Conservation (phyloP, 2,797 vertebrate genomes). For the Apodemus agrarius region DNA sequence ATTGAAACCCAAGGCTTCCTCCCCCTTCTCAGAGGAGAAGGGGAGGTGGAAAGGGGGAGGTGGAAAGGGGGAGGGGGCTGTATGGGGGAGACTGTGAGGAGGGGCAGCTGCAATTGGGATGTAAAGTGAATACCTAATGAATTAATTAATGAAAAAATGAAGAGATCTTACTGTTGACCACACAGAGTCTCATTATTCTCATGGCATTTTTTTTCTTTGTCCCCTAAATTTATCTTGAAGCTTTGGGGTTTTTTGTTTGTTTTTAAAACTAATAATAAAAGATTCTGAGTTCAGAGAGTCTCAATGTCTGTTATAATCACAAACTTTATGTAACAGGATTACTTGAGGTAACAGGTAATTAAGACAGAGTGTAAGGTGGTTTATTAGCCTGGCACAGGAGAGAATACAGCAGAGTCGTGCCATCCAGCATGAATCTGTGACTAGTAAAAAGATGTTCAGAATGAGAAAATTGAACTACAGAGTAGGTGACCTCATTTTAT, state of each 20-base stretch:
- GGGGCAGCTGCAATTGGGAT: background rate
- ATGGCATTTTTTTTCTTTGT: background rate
- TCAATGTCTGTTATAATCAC: conserved; percentile 35
- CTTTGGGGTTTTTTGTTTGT: no score
- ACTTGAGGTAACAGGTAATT: conserved; percentile 47
- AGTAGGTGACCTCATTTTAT: conserved; percentile 70
- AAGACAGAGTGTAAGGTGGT: conserved; percentile 43
- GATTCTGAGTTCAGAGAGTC: conserved; percentile 13
- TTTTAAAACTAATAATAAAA: background rate
- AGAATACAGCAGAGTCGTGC: background rate
- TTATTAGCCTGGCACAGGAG: conserved; percentile 28
- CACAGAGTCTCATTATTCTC: background rate
- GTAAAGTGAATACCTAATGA: background rate
- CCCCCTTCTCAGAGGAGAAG: background rate
- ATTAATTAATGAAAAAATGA: background rate
- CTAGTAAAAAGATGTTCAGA: conserved; percentile 24
- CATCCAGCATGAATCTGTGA: background rate
- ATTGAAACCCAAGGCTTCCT: background rate
- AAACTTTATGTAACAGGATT: conserved; percentile 50
- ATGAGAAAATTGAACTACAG: conserved; percentile 26
- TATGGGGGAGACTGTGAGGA: background rate
- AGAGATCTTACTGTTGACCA: background rate
- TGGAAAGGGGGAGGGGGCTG: background rate
- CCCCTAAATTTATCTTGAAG: conserved; percentile 26
- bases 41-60: background rate